Evolutionary conservation across 2,797 vertebrate species (phyloP), one percentile per base, ranked within the genome.

Genomic region (Lepus oiostolus): DNA sequence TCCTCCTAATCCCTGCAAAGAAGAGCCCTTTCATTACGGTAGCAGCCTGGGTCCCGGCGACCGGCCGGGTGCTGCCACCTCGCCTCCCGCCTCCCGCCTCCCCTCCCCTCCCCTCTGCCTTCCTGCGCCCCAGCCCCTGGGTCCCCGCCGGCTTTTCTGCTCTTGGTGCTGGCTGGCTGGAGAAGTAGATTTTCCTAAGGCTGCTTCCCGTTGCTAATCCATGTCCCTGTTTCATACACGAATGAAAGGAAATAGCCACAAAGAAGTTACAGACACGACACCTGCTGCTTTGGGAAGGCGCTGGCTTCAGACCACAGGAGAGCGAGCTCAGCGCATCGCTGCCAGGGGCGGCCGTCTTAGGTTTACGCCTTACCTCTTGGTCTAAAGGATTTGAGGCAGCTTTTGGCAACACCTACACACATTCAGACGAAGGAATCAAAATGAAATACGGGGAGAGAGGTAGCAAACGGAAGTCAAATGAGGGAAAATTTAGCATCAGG

Each of bases 1-100:
- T 99, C 98, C 98, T 95, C 98, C 98, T 99, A 99, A 99, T 99
- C 99, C 99, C 97, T 91, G 68, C 86, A 85, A 98, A 99, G 98
- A 98, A 97, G 97, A 97, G 96, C 96, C 97, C 94, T 97, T 98
- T 98, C 98, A 98, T 98, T 95, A 97, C 88, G 86, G 79, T 90
- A 95, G 91, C 95, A 92, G 96, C 96, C 98, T 98, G 98, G 96
- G 94, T 30, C 3, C 74, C 50, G 67, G 85, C 0, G 97, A 97
- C 72, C 87, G 97, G 97, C 72, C 86, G 97, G 96, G 96, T 97
- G 97, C 11, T 1, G 96, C 62, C 63, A 63, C 58, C 54, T 77
- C 74, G 54, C 13, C 12, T 19, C 54, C 13, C 14, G 4, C 54
- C 54, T 58, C 54, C 54, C 54, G 13, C 54, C 14, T 19, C 19